These are phyloP conservation scores for Dicyrtoma fusca DNA, from an alignment of 2,888 invertebrate species.

Conservation along the genomic window DNA sequence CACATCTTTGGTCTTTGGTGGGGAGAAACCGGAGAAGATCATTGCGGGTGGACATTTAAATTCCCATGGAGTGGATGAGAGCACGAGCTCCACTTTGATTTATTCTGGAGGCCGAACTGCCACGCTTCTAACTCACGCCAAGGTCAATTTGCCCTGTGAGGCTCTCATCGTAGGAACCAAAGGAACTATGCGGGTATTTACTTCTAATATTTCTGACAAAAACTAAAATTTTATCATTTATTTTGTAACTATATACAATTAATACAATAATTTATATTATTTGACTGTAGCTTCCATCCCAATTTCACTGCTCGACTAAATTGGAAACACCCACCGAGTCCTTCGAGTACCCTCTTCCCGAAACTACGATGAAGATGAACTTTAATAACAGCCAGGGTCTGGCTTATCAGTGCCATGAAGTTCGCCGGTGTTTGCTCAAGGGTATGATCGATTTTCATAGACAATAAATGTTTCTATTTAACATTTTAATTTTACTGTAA, in stretches of 20 bases:
- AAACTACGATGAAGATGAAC: conserved; percentile 65
- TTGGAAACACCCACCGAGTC: conserved; percentile 63
- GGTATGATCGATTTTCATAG: conserved; percentile 63
- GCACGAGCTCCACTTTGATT: conserved; percentile 68
- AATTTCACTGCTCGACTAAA: conserved; percentile 75
- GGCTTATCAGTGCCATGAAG: conserved; percentile 75
- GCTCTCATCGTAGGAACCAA: conserved; percentile 72
- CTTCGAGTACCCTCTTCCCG: conserved; percentile 69
- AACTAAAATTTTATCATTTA: background rate
- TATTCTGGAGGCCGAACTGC: conserved; percentile 70
- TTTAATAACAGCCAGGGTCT: conserved; percentile 70
- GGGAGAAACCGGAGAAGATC: conserved; percentile 17
- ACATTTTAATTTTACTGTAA: background rate
- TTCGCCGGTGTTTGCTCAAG: conserved; percentile 70
- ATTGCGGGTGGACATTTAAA: conserved; percentile 71
- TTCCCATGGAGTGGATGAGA: conserved; percentile 72
- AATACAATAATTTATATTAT: too few relatives aligned
- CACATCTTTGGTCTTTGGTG: conserved; percentile 58
- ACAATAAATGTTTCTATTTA: background rate
- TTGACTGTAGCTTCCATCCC: conserved; percentile 57
- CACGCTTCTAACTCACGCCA: conserved; percentile 64
- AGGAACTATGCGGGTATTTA: conserved; percentile 70
- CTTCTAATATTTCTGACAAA: background rate
- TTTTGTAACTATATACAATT: too few relatives aligned
- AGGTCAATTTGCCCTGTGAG: conserved; percentile 66